These are phyloP conservation scores for Atherix ibis DNA, from an alignment of 2,888 invertebrate species.

Conservation along the genomic window DNA sequence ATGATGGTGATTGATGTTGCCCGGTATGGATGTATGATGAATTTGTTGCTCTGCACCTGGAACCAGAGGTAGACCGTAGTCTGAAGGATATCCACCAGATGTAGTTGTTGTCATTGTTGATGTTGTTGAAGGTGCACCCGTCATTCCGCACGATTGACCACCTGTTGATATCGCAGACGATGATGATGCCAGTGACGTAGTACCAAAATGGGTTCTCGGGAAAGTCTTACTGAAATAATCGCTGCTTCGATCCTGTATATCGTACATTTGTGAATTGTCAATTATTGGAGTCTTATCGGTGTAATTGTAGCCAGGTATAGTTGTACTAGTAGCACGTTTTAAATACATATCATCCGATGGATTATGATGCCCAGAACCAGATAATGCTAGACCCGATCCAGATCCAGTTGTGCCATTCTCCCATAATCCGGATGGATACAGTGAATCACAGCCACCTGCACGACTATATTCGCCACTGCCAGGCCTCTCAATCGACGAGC, in stretches of 20 bases:
- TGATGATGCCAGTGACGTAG: conserved; percentile 19
- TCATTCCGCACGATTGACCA: conserved; percentile 12
- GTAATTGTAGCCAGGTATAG: conserved; percentile 42
- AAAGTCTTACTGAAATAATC: conserved; percentile 47
- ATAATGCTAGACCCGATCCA: no score
- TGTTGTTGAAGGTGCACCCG: conserved; percentile 21
- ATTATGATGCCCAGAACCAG: conserved; percentile 18
- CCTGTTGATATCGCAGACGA: conserved; percentile 7
- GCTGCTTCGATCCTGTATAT: conserved; percentile 23
- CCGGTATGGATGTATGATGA: no score
- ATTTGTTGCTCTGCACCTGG: conserved; percentile 33
- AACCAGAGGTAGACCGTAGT: conserved; percentile 61
- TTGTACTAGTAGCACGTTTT: conserved; percentile 41
- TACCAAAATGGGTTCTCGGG: conserved; percentile 34
- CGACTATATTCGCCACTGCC: conserved; percentile 66
- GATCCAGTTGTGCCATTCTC: no score
- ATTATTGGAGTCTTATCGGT: conserved; percentile 65
- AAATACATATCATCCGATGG: conserved; percentile 33
- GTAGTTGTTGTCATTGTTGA: conserved; percentile 25
- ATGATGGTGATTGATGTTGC: conserved; percentile 23
- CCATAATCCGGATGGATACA: conserved; percentile 70
- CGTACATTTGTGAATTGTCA: conserved; percentile 32
- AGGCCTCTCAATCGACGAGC: conserved; percentile 35
- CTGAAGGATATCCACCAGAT: conserved; percentile 47
- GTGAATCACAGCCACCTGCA: conserved; percentile 52